Base-by-base conservation (phyloP, 2,797 vertebrate species). In the Eulemur rubriventer region DNA sequence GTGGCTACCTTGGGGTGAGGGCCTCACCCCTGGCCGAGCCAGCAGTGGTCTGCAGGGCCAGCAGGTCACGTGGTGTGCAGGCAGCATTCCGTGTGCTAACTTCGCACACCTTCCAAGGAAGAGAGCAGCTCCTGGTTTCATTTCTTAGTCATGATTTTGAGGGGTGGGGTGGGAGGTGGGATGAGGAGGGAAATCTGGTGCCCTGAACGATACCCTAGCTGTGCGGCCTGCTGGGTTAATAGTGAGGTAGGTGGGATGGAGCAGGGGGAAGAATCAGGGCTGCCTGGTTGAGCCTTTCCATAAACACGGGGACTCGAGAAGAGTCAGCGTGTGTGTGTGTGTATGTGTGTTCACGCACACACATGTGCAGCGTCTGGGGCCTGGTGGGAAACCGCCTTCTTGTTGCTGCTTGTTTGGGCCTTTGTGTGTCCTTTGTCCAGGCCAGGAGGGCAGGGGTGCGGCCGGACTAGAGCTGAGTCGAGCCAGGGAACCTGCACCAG, bases 401-500 rank as follows among this genome's bases (percentile, higher is more conserved):
- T 12, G 9, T 80, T 97, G 86, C 92, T 96, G 91, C 81, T 79
- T 52, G 59, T 0, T 0, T 52, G 81, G 94, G 16, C 89, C 96
- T 97, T 97, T 97, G 57, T 18, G 0, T 14, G 0, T 73, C 80
- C 95, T 98, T 98, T 98, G 97, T 97, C 41, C 95, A 83, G 65
- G 26, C 90, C 93, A 95, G 75, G 55, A 0, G 0, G 63, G 7
- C 26, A 69, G 46, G 55, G 11, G 33, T 28, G 1, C 9, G 6
- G 50, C 38, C 79, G 72, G 67, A 46, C 20, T 30, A 38, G 70
- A 81, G 33, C 30, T 35, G 9, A 95, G 72, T 86, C 35, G 78
- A 86, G 48, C n/a, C 70, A 75, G 85, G 96, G 93, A 73, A n/a
- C 5, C 73, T 1, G 7, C 73, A 90, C 82, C 65, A 80, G 93